Evolutionary conservation across 2,888 invertebrate species (phyloP), one percentile per base, ranked within the genome.

Genomic region (Andrena praecox): DNA sequence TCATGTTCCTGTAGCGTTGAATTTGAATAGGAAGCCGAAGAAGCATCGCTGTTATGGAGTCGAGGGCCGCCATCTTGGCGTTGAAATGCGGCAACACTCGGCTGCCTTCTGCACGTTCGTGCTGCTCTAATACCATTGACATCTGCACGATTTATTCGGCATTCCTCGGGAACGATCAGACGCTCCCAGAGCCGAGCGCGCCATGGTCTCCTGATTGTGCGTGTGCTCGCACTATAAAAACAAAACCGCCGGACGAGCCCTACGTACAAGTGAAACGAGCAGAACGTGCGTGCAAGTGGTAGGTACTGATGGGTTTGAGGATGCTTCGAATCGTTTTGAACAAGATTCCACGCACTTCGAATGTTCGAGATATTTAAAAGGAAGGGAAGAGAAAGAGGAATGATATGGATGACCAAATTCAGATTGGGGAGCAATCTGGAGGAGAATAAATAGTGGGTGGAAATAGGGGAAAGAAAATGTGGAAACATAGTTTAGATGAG

Each of bases 191-290:
- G 33, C 83, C 74, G 68, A 73, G 74, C 60, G 60, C 62, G 16
- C 85, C 86, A 92, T 93, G 89, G 62, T 92, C 89, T 86, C 92
- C 93, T 92, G 91, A 84, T 93, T 89, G 80, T 79, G 78, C 86
- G 82, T 89, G 87, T 81, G 87, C 83, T 83, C 84, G 85, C 82
- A 86, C 89, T 91, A 87, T 90, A 91, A 92, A 92, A 91, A 90
- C 85, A 87, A 87, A 87, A 84, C 35, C 59, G 63, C 24, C 66
- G n/a, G 56, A 35, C 50, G 50, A 35, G 48, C 7, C 16, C 7
- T 33, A 27, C 60, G 69, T 72, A 78, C 69, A 73, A 29, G 62
- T 56, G 66, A 16, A 59, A 59, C 52, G 52, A 8, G n/a, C 52
- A 35, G 56, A 33, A n/a, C 54, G 60, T 60, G 71, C 70, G 70